Base-by-base conservation (phyloP, 1,140 invertebrate genomes). In the Antheraea pernyi region DNA sequence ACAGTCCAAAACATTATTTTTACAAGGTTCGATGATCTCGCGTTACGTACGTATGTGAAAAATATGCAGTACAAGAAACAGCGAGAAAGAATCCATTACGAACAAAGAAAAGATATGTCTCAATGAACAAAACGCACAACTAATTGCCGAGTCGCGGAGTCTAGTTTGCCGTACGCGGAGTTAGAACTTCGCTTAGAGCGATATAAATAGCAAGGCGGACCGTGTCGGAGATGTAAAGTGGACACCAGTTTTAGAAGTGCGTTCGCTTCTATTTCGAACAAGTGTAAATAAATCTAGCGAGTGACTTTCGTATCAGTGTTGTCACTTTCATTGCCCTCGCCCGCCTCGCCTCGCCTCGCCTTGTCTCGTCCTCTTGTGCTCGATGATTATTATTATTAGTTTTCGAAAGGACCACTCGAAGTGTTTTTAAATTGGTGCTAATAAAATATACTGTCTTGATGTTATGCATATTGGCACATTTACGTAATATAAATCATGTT, bases 271-370 rank as follows among this genome's bases (percentile, higher is more conserved):
- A 90, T 91, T 89, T 88, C 78, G 80, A 87, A 88, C 85, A 81
- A 90, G 86, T 88, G 85, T 90, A 88, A 91, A 91, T 90, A 89
- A 89, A 90, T 90, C 85, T 86, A 87, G 80, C 79, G 70, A 80
- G 81, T 84, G 79, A 85, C 88, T 89, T 91, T 89, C 85, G 84
- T 86, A 77, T 67, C 70, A 71, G 78, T 76, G 74, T 84, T 89
- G 88, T 91, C 88, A 91, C 89, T 91, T 91, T 91, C 89, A 82
- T 88, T 85, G 82, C 76, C 77, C 70, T 76, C 71, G 79, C 63
- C 63, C 69, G 72, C 72, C 70, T 76, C 75, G 79, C 76, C 79
- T 80, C 73, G 72, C 70, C 70, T 76, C 75, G 79, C 75, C 79
- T 80, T 73, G 74, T 82, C 78, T 77, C 78, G 78, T 71, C 11